These are phyloP conservation scores for Achlya flavicornis DNA, from an alignment of 2,888 invertebrate genomes.

Conservation along the genomic window DNA sequence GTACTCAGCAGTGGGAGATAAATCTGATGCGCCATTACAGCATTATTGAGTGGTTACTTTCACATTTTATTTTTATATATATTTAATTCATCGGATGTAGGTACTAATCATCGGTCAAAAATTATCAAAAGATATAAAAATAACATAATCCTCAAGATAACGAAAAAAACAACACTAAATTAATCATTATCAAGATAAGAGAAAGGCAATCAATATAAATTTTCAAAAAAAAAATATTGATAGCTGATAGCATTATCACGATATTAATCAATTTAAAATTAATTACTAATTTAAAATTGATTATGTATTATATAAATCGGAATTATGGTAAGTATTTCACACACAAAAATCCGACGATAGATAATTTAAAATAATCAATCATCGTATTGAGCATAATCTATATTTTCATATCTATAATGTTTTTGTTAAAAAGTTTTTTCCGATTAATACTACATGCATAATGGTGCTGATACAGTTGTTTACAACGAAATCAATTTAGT, in stretches of 20 bases:
- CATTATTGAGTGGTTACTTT: too few relatives aligned
- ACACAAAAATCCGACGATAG: not conserved
- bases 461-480: too few relatives aligned
- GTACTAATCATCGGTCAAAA: not conserved
- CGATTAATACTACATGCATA: too few relatives aligned
- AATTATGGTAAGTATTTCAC: not conserved
- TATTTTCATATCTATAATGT: too few relatives aligned
- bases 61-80: too few relatives aligned
- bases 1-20: too few relatives aligned
- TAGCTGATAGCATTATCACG: not conserved
- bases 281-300: not conserved
- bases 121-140: not conserved
- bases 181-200: not conserved
- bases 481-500: too few relatives aligned
- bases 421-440: too few relatives aligned
- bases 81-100: too few relatives aligned
- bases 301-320: not conserved
- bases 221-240: not conserved
- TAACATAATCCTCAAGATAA: not conserved
- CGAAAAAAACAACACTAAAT: not conserved
- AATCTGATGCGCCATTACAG: too few relatives aligned
- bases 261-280: not conserved
- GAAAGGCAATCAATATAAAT: not conserved
- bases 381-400: not conserved
- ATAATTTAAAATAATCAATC: not conserved